Evolutionary conservation across 2,888 invertebrate species (phyloP).

Genomic region (Dione vanillae): DNA sequence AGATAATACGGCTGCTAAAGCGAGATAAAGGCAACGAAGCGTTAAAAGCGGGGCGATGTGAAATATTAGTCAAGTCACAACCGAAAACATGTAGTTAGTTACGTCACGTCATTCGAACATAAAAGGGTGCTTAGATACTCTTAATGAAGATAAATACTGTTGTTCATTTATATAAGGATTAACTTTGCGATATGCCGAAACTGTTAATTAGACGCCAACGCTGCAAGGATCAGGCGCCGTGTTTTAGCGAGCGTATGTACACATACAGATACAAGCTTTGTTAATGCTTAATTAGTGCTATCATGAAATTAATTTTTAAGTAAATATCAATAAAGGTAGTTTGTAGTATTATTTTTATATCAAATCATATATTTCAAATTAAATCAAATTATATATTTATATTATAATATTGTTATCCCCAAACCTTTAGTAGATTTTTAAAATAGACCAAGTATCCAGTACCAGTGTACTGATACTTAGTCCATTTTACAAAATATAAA

Average conservation of each 20-base stretch:
- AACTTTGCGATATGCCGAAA: slow-evolving; percentile 73
- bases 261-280: neutral
- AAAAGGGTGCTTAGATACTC: slow-evolving; percentile 80
- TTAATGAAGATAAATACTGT: slow-evolving; percentile 83
- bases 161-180: slow-evolving; percentile 77
- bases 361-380: no score
- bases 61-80: slow-evolving; percentile 80
- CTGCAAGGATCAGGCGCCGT: slow-evolving; percentile 19
- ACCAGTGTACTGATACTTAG: no score
- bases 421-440: no score
- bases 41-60: slow-evolving; percentile 78
- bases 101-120: slow-evolving; percentile 76
- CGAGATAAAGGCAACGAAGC: slow-evolving; percentile 77
- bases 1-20: slow-evolving; percentile 78
- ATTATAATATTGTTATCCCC: no score
- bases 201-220: slow-evolving; percentile 47
- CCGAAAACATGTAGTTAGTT: slow-evolving; percentile 76
- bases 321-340: no score
- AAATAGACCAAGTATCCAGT: no score
- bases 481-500: no score
- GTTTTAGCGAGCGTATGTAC: slow-evolving; percentile 3
- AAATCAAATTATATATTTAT: no score
- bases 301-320: neutral
- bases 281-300: slow-evolving; percentile 8
- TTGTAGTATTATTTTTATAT: no score